Evolutionary conservation across 2,113 vertebrate genomes (phyloP).

Genomic region (Periophthalmodon schlosseri): DNA sequence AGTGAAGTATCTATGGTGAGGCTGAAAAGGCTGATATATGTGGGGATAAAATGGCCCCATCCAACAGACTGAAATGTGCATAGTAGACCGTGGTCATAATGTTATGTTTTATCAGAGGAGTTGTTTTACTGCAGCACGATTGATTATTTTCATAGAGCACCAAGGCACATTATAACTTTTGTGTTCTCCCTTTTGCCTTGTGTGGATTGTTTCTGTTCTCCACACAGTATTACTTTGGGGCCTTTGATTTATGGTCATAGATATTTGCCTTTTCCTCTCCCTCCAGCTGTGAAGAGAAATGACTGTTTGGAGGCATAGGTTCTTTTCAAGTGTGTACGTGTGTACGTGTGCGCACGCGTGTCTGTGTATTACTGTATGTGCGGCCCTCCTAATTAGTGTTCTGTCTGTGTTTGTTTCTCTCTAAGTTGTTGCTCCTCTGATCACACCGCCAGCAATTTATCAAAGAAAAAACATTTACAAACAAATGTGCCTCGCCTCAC

Average conservation of each 20-base stretch:
- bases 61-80: not conserved
- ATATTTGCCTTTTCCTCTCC: constrained; percentile 24
- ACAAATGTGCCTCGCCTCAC: constrained; percentile 56
- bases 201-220: constrained; percentile 34
- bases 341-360: not conserved
- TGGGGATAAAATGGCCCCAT: not conserved
- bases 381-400: constrained; percentile 64
- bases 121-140: constrained; percentile 5
- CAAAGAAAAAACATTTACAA: constrained; percentile 71
- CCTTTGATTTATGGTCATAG: constrained; percentile 37
- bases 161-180: constrained; percentile 7
- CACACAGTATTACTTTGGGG: constrained; percentile 1
- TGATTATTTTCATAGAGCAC: constrained; percentile 11
- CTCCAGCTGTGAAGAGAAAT: constrained; percentile 46
- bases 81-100: constrained; percentile 1
- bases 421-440: constrained; percentile 51
- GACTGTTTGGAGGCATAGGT: constrained; percentile 38
- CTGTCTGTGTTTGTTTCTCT: constrained; percentile 64
- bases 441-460: constrained; percentile 67
- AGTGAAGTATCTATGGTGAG: not conserved
- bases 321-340: constrained; percentile 27
- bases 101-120: not conserved
- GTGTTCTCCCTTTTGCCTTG: not conserved
- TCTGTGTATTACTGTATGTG: not conserved
- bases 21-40: too few relatives aligned